Percentiles rank a stretch among this genome's conserved stretches.
phyloP scores from a whole-genome alignment of 2,113 vertebrate species.

The Atherinomorus stipes region DNA sequence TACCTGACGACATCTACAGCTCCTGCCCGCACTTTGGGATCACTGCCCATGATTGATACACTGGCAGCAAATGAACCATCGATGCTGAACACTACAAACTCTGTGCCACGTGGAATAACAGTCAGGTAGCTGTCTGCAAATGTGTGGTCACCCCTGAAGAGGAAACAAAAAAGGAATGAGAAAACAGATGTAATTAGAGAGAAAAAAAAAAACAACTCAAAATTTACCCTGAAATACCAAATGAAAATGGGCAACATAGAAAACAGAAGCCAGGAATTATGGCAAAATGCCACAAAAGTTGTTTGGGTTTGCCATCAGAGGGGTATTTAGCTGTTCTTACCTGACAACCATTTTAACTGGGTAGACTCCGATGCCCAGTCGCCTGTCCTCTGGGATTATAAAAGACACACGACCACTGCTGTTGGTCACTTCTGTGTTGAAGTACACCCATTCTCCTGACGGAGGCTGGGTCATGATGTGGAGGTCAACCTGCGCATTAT shows the following conservation, averaged over 20 bases:
- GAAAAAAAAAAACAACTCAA: not conserved
- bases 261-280: not conserved
- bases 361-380: conserved; percentile 91
- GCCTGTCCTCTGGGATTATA: conserved; percentile 87
- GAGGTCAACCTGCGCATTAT: conserved; percentile 89
- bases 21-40: conserved; percentile 96
- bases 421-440: conserved; percentile 94
- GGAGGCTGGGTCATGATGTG: conserved; percentile 93
- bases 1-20: conserved; percentile 98
- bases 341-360: conserved; percentile 99
- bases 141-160: conserved; percentile 93
- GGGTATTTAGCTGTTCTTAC: conserved; percentile 73
- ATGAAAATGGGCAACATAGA: not conserved
- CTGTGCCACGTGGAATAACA: conserved; percentile 91
- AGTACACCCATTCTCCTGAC: conserved; percentile 92
- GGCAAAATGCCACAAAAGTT: not conserved
- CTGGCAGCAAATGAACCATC: conserved; percentile 98
- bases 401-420: conserved; percentile 93
- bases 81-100: conserved; percentile 99
- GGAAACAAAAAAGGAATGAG: not conserved
- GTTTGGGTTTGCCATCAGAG: not conserved
- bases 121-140: conserved; percentile 97
- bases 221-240: not conserved
- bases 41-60: conserved; percentile 99
- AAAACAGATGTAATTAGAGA: not conserved